These are phyloP conservation scores for Trissolcus basalis DNA, from an alignment of 1,140 invertebrate genomes.

Conservation along the genomic window DNA sequence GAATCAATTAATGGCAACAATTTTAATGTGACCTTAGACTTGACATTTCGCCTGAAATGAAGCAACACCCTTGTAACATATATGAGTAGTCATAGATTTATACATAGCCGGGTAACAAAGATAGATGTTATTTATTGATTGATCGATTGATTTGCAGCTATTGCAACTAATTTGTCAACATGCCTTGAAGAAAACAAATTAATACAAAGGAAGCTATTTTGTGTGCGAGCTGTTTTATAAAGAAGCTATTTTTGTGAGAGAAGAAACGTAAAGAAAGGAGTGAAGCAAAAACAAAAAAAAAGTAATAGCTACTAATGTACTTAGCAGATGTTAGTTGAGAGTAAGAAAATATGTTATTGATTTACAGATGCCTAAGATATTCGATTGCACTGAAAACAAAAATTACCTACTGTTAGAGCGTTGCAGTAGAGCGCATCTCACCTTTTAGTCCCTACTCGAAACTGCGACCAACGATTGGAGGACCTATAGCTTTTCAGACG, in stretches of 20 bases:
- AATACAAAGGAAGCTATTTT: conserved; percentile 38
- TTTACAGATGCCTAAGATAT: conserved; percentile 44
- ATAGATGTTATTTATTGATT: conserved; percentile 23
- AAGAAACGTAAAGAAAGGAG: neutral
- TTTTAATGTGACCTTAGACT: too few species aligned
- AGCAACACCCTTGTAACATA: neutral
- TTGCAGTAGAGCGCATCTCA: conserved; percentile 31
- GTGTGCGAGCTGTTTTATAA: conserved; percentile 54
- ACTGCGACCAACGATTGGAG: conserved; percentile 37
- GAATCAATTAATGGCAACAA: too few species aligned
- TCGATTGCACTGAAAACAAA: conserved; percentile 23
- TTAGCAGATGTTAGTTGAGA: conserved; percentile 25
- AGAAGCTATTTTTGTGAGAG: conserved; percentile 55
- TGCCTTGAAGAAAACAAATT: conserved; percentile 30
- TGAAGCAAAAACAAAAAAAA: neutral
- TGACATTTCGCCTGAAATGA: neutral
- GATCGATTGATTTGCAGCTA: conserved; percentile 33
- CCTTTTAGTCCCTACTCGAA: conserved; percentile 19
- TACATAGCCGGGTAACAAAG: conserved; percentile 4
- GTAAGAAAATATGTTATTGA: conserved; percentile 23
- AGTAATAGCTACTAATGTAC: conserved; percentile 5
- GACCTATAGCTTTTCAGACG: conserved; percentile 19
- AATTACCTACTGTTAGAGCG: conserved; percentile 20
- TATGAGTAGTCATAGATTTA: neutral
- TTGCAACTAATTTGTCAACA: conserved; percentile 33